Evolutionary conservation across 2,113 vertebrate genomes (phyloP), one percentile per base, ranked within the genome.

Genomic region (Eretmochelys imbricata): DNA sequence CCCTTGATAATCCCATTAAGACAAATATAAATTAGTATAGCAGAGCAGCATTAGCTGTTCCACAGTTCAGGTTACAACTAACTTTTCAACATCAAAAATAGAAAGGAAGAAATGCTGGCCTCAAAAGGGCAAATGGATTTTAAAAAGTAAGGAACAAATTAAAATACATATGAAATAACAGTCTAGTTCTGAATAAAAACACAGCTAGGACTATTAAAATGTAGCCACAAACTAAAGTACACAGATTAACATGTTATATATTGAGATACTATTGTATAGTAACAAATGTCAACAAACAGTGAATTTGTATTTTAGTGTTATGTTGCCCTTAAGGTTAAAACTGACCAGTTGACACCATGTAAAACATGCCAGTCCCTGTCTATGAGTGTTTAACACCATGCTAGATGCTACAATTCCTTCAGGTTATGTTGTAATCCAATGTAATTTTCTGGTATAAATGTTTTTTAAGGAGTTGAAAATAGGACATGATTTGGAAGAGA

Each of bases 161-260:
- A 90, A 49, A 78, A 55, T 38, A 20, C 5, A 42, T 27, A 76
- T 35, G 3, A 6, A 85, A 87, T 82, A 27, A 38, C 6, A 69
- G 35, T n/a, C 31, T n/a, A 83, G 85, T 79, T 90, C 54, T 46
- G 27, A 90, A 65, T 29, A 38, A 87, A 96, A 93, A 83, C 55
- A 87, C 14, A 89, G 5, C 6, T 50, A 1, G 24, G 76, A 76
- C 0, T 0, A 65, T n/a, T 62, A 17, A n/a, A 69, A 69, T 8
- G 35, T n/a, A 69, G 62, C 35, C 17, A n/a, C 62, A n/a, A 69
- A 31, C 27, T 31, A 62, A 62, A 69, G 5, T 69, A 65, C 31
- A n/a, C 31, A 19, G 62, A n/a, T 69, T 69, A 69, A 35, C 16
- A n/a, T 69, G 59, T 69, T 69, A 69, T n/a, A 69, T n/a, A n/a